phyloP scores from a whole-genome alignment of 53 echinoderm and acorn worm genomes.

The Henricia sp. region DNA sequence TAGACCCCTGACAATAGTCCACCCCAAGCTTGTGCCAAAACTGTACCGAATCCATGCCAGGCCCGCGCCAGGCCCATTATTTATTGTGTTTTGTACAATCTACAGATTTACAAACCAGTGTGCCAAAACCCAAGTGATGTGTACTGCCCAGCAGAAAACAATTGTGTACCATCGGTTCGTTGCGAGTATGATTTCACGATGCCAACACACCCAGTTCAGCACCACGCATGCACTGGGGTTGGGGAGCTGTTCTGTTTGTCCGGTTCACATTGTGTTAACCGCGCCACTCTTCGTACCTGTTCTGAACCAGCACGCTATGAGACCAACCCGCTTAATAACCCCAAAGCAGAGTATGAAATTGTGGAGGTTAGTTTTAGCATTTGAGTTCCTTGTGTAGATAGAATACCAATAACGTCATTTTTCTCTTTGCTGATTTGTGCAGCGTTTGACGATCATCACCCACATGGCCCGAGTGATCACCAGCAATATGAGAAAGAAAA shows the following conservation, averaged over 20 bases:
- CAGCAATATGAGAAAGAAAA: no score
- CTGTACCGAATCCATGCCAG: no score
- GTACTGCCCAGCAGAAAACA: constrained; percentile 24
- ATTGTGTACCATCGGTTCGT: background rate
- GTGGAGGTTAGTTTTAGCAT: constrained; percentile 41
- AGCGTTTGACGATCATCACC: no score
- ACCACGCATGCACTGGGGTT: constrained; percentile 11
- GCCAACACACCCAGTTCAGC: background rate
- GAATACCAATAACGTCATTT: no score
- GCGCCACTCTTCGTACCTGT: background rate
- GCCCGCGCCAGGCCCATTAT: no score
- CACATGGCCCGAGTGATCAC: no score
- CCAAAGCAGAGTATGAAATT: constrained; percentile 29
- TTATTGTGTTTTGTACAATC: background rate
- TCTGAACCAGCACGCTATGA: constrained; percentile 16
- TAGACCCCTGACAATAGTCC: no score
- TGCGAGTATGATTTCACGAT: constrained; percentile 32
- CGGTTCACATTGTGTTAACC: background rate
- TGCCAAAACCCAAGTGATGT: constrained; percentile 9
- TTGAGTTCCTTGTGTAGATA: no score
- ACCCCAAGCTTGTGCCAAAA: no score
- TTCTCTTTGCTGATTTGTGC: no score
- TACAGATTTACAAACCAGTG: constrained; percentile 22
- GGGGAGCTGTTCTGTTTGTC: constrained; percentile 17
- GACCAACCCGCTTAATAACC: background rate